Conservation (phyloP, 2,888 invertebrate species). For the Heliconius aoede region DNA sequence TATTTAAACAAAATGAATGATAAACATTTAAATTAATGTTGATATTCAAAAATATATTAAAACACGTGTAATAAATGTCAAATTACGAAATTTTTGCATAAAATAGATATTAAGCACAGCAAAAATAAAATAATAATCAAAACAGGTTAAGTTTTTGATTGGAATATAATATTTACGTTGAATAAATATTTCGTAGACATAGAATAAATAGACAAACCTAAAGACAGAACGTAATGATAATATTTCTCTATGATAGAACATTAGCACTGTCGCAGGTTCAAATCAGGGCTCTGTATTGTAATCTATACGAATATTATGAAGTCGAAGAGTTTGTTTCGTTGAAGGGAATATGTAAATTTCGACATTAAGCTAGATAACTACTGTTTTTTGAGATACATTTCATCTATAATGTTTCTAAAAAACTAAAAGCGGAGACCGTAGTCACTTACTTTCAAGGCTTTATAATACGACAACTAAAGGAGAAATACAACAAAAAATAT, state of each 20-base stretch:
- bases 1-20: slow-evolving; percentile 7
- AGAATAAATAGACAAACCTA: too few relatives aligned
- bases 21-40: slow-evolving; percentile 18
- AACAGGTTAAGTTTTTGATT: slow-evolving; percentile 18
- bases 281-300: too few relatives aligned
- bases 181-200: background rate
- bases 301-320: too few relatives aligned
- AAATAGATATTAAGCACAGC: background rate
- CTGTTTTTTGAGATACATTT: background rate
- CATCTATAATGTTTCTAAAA: background rate
- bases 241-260: too few relatives aligned
- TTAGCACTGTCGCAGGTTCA: too few relatives aligned
- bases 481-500: background rate
- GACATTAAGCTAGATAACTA: background rate
- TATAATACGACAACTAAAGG: background rate
- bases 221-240: too few relatives aligned
- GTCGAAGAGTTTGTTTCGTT: too few relatives aligned
- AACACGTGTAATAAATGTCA: slow-evolving; percentile 11
- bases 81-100: slow-evolving; percentile 16
- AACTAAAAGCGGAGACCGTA: background rate
- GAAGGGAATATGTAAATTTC: too few relatives aligned
- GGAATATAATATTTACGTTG: background rate
- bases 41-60: slow-evolving; percentile 8
- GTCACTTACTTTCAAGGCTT: background rate
- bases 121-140: slow-evolving; percentile 12